These are phyloP conservation scores for Melieria picta DNA, from an alignment of 2,888 invertebrate genomes.

Conservation along the genomic window DNA sequence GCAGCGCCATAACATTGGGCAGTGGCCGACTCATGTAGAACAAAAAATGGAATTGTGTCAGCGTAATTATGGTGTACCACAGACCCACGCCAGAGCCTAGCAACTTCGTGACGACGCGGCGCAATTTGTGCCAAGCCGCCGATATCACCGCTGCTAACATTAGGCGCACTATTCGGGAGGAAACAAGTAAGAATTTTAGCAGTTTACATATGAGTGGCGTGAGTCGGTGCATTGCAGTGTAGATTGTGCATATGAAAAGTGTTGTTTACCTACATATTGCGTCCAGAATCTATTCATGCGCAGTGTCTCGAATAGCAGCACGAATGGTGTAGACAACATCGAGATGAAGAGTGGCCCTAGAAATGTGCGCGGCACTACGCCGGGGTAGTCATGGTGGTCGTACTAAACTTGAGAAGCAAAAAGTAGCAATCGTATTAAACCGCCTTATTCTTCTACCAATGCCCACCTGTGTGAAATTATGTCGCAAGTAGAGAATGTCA, in stretches of 20 bases:
- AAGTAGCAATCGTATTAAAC: neutral
- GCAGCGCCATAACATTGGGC: slow-evolving; percentile 94
- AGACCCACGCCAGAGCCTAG: slow-evolving; percentile 82
- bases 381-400: slow-evolving; percentile 97
- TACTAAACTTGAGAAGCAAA: slow-evolving; percentile 73
- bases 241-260: slow-evolving; percentile 1
- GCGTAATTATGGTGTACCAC: slow-evolving; percentile 86
- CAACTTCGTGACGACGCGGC: slow-evolving; percentile 77
- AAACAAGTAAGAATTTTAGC: neutral
- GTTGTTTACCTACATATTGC: slow-evolving; percentile 84
- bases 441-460: neutral
- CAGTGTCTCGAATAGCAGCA: slow-evolving; percentile 73
- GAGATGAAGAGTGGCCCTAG: slow-evolving; percentile 89
- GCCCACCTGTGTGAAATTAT: slow-evolving; percentile 83
- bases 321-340: slow-evolving; percentile 79
- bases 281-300: slow-evolving; percentile 85
- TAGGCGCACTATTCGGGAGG: slow-evolving; percentile 72
- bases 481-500: slow-evolving; percentile 90
- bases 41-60: slow-evolving; percentile 97
- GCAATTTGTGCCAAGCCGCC: slow-evolving; percentile 77
- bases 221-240: neutral
- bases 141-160: slow-evolving; percentile 82
- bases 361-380: slow-evolving; percentile 97
- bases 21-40: slow-evolving; percentile 94
- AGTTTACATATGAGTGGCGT: slow-evolving; percentile 3